Evolutionary conservation across 2,113 vertebrate species (phyloP).

Genomic region (Fulica atra): DNA sequence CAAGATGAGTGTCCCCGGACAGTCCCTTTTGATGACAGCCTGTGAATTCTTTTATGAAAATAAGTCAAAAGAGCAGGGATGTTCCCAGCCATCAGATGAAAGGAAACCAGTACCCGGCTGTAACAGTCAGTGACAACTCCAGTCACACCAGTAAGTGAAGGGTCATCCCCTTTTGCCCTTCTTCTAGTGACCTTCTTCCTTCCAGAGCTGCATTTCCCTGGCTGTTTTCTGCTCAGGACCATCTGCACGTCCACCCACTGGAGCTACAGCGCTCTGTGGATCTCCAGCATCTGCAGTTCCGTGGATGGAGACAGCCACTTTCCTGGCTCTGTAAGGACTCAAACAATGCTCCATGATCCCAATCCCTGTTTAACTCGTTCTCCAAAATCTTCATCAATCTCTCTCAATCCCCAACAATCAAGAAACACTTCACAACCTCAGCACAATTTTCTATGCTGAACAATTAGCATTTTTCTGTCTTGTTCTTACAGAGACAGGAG

Average conservation of each 20-base stretch:
- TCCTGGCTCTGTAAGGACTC: not conserved
- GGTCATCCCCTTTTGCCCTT: not conserved
- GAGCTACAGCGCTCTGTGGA: not conserved
- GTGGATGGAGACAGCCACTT: not conserved
- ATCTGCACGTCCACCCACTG: rapidly evolving
- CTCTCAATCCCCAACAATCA: not conserved
- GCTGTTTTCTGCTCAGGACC: not conserved
- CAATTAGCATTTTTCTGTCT: not conserved
- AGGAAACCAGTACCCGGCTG: not conserved
- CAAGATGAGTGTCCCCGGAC: not conserved
- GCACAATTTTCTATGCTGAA: not conserved
- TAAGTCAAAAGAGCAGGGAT: not conserved
- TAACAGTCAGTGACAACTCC: not conserved
- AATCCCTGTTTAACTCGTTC: not conserved
- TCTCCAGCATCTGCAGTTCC: not conserved
- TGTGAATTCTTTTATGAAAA: not conserved
- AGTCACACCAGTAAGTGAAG: not conserved
- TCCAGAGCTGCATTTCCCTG: not conserved
- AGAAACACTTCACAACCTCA: not conserved
- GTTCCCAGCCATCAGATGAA: not conserved
- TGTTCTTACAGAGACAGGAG: not conserved
- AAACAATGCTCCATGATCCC: not conserved
- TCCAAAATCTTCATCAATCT: not conserved
- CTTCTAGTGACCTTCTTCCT: not conserved
- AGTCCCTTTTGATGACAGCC: not conserved